Conservation (phyloP, 2,113 vertebrate species). For the Antennarius striatus region DNA sequence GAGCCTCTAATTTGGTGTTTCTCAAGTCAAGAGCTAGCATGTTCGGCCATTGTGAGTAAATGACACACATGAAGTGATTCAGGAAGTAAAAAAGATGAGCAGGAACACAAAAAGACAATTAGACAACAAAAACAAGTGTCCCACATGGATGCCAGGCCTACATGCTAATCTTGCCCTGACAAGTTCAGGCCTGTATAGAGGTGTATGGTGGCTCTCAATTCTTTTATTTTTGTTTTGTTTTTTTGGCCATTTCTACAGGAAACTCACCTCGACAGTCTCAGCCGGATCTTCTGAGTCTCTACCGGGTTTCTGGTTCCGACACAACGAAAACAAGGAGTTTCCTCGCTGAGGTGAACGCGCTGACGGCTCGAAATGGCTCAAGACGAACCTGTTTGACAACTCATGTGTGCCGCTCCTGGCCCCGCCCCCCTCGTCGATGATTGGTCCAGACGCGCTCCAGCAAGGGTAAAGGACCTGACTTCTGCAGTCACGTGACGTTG, state of each 20-base stretch:
- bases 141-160: constrained; percentile 31
- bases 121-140: constrained; percentile 27
- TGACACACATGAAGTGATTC: constrained; percentile 6
- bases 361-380: constrained; percentile 17
- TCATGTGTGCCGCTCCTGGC: constrained; percentile 31
- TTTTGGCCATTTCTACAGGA: neutral
- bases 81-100: neutral
- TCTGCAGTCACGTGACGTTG: constrained; percentile 46
- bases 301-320: neutral
- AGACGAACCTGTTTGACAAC: constrained; percentile 76
- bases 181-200: constrained; percentile 11
- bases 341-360: neutral
- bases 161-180: constrained; percentile 20
- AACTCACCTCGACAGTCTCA: constrained; percentile 49
- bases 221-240: neutral
- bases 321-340: neutral
- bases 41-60: constrained; percentile 2
- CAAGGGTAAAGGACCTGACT: constrained; percentile 35
- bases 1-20: constrained; percentile 24
- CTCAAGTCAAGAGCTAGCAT: constrained; percentile 36
- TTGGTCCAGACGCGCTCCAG: constrained; percentile 39
- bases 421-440: constrained; percentile 43
- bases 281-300: neutral
- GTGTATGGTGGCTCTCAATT: neutral
- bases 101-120: constrained; percentile 28